These are phyloP conservation scores for Diuraphis noxia DNA, from an alignment of 1,140 invertebrate genomes.

Conservation along the genomic window DNA sequence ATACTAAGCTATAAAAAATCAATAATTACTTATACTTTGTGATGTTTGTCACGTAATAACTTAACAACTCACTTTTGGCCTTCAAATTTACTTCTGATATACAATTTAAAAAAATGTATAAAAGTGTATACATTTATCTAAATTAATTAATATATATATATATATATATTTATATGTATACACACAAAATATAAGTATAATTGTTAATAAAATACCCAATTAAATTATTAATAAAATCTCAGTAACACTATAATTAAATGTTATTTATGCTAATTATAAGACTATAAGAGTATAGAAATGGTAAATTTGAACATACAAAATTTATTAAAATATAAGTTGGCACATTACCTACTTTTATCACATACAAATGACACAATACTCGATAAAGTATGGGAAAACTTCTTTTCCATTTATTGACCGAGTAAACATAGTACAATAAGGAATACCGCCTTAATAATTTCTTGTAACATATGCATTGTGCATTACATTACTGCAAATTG, in stretches of 20 bases:
- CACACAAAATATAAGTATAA: conserved; percentile 5
- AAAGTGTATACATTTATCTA: not conserved
- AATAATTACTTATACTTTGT: not conserved
- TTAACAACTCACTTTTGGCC: not conserved
- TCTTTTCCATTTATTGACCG: not conserved
- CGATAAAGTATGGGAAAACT: not conserved
- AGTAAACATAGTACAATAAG: conserved; percentile 15
- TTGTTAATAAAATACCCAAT: conserved; percentile 9
- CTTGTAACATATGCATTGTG: not conserved
- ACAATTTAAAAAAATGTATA: not conserved
- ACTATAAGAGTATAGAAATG: not conserved
- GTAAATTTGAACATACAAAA: conserved; percentile 15
- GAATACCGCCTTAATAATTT: not conserved
- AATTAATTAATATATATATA: conserved; percentile 3
- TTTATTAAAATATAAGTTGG: conserved; percentile 18
- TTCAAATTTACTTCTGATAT: not conserved
- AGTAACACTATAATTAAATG: conserved; percentile 10
- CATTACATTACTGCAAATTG: not conserved
- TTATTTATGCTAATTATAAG: not conserved
- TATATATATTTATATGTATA: not conserved
- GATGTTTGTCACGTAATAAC: not conserved
- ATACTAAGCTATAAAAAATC: not conserved
- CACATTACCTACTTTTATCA: conserved; percentile 20
- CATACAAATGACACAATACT: not conserved
- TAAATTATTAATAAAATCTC: not conserved